A percentile compares a stretch with the other conserved stretches of the same genome.
These are phyloP conservation scores for Sterrhoptilus dennistouni DNA, from an alignment of 2,113 vertebrate species.

Conservation along the genomic window DNA sequence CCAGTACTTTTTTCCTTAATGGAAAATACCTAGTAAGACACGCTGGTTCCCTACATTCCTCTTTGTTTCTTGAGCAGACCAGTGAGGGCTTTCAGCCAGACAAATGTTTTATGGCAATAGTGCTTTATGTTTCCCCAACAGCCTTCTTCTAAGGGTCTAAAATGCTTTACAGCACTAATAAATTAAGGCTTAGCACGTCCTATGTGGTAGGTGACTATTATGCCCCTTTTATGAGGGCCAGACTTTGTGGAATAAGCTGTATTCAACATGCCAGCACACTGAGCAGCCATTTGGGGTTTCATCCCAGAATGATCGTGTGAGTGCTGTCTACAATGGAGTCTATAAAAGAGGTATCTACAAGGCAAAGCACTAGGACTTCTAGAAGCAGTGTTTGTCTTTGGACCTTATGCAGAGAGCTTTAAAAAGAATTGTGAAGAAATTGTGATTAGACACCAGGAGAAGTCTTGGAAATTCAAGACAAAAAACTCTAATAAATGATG, in stretches of 20 bases:
- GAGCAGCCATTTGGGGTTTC: not conserved
- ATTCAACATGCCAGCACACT: not conserved
- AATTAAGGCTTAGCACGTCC: slow-evolving; percentile 20
- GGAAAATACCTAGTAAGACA: not conserved
- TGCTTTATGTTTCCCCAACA: not conserved
- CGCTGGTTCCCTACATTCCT: not conserved
- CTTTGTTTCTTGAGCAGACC: slow-evolving; percentile 18
- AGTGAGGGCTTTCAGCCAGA: slow-evolving; percentile 19
- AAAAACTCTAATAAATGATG: not conserved
- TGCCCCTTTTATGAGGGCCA: not conserved
- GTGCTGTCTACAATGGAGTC: not conserved
- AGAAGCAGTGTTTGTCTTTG: not conserved
- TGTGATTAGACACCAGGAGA: not conserved
- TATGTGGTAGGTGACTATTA: slow-evolving; percentile 26
- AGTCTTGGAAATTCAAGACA: not conserved
- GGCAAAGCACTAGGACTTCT: not conserved
- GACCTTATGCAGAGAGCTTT: not conserved
- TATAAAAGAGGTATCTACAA: not conserved
- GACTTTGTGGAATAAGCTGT: not conserved
- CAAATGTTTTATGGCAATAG: slow-evolving; percentile 23
- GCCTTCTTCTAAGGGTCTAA: not conserved
- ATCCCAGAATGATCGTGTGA: not conserved
- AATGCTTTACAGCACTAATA: slow-evolving; percentile 52
- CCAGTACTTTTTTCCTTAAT: not conserved
- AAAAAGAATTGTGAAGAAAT: not conserved